phyloP scores from a whole-genome alignment of 2,888 invertebrate species.

The Asteroscopus sphinx region DNA sequence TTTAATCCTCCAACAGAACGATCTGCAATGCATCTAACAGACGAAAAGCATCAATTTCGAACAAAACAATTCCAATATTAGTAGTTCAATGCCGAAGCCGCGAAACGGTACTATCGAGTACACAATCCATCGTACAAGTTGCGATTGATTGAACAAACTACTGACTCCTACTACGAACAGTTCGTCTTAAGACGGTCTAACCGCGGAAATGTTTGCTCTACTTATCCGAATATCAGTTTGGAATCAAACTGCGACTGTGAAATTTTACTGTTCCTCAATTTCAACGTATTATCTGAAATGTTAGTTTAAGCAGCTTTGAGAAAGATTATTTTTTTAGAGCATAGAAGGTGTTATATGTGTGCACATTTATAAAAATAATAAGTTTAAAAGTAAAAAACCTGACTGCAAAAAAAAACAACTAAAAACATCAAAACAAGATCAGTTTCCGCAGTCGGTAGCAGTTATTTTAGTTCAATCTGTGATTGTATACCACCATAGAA shows the following conservation, averaged over 20 bases:
- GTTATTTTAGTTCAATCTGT: too few relatives aligned
- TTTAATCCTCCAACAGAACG: neutral
- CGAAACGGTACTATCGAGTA: constrained; percentile 56
- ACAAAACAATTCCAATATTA: constrained; percentile 55
- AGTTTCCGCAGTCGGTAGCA: too few relatives aligned
- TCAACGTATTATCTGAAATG: neutral
- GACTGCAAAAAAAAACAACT: too few relatives aligned
- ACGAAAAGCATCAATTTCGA: constrained; percentile 43
- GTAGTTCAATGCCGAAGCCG: constrained; percentile 45
- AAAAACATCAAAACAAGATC: too few relatives aligned
- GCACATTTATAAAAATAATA: too few relatives aligned
- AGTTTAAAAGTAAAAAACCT: too few relatives aligned
- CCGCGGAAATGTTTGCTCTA: constrained; percentile 67
- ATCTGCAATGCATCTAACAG: constrained; percentile 24
- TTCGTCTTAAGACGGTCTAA: constrained; percentile 67
- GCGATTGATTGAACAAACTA: constrained; percentile 75
- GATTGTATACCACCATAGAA: too few relatives aligned
- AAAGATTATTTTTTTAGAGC: too few relatives aligned
- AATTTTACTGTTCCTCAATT: constrained; percentile 43
- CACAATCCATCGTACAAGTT: constrained; percentile 67
- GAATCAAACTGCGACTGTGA: constrained; percentile 55
- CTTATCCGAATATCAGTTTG: constrained; percentile 66
- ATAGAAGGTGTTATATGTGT: too few relatives aligned
- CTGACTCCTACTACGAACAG: constrained; percentile 63
- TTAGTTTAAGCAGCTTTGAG: too few relatives aligned